phyloP scores from a whole-genome alignment of 2,888 invertebrate genomes.

The Steinernema scapterisci region DNA sequence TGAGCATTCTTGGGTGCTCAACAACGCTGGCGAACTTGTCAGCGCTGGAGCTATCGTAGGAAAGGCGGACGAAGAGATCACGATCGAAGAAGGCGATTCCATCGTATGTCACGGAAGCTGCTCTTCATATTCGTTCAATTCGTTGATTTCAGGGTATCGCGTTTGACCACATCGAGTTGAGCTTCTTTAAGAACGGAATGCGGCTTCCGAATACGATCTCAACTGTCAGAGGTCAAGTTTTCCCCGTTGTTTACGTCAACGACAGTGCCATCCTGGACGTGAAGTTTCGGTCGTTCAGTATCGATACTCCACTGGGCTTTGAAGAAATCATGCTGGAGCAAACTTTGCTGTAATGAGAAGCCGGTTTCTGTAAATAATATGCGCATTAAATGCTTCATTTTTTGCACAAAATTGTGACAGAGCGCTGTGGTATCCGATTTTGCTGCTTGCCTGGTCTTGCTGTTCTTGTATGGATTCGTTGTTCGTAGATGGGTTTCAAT shows the following conservation, averaged over 20 bases:
- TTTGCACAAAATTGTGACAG: not conserved
- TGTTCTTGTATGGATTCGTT: no score
- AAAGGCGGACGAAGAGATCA: slow-evolving; percentile 72
- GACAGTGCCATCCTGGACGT: slow-evolving; percentile 96
- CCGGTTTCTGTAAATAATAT: not conserved
- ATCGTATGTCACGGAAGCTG: slow-evolving; percentile 72
- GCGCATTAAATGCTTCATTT: slow-evolving; percentile 11
- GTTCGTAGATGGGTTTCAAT: no score
- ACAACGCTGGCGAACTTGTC: slow-evolving; percentile 84
- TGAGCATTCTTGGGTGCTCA: slow-evolving; percentile 85
- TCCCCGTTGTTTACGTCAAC: slow-evolving; percentile 78
- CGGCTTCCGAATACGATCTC: slow-evolving; percentile 82
- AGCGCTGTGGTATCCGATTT: no score
- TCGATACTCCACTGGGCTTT: slow-evolving; percentile 77
- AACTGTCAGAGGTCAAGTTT: slow-evolving; percentile 77
- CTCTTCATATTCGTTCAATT: not conserved
- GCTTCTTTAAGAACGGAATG: slow-evolving; percentile 90
- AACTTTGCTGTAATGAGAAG: slow-evolving; percentile 79
- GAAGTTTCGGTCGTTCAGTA: slow-evolving; percentile 85
- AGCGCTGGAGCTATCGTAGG: slow-evolving; percentile 82
- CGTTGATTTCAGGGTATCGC: slow-evolving; percentile 78
- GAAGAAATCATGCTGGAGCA: slow-evolving; percentile 97
- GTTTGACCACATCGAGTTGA: slow-evolving; percentile 93
- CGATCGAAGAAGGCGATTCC: slow-evolving; percentile 88
- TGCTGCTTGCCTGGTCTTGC: no score